Conservation (phyloP, 2,888 invertebrate genomes). For the Drosophila neoperkinsi region DNA sequence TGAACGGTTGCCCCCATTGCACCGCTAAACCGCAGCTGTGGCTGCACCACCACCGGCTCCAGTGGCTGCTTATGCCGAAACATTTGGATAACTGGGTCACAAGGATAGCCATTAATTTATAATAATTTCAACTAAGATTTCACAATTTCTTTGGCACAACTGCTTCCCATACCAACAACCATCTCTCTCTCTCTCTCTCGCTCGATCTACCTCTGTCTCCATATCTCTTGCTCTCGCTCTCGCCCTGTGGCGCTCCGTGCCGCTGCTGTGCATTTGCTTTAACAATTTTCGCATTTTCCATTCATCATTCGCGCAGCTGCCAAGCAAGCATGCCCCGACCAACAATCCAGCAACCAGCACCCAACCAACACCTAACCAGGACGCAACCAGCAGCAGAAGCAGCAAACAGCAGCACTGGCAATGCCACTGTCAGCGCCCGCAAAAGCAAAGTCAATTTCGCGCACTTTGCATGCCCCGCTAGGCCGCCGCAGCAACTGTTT, state of each 20-base stretch:
- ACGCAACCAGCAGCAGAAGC: slow-evolving; percentile 24
- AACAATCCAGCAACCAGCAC: slow-evolving; percentile 1
- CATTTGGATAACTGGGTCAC: slow-evolving; percentile 76
- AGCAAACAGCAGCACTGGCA: slow-evolving; percentile 33
- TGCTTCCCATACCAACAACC: slow-evolving; percentile 1
- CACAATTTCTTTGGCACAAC: slow-evolving; percentile 71
- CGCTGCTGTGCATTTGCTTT: slow-evolving; percentile 56
- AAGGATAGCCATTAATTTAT: slow-evolving; percentile 80
- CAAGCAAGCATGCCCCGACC: slow-evolving; percentile 11
- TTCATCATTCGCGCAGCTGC: slow-evolving; percentile 69
- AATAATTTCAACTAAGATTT: slow-evolving; percentile 82
- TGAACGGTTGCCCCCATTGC: slow-evolving; percentile 33
- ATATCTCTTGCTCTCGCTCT: background rate
- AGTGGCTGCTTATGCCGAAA: slow-evolving; percentile 63
- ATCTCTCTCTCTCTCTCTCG: background rate
- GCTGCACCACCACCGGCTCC: slow-evolving; percentile 23
- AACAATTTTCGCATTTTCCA: slow-evolving; percentile 79
- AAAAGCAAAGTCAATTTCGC: slow-evolving; percentile 81
- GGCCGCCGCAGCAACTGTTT: slow-evolving; percentile 48
- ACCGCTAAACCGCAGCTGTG: slow-evolving; percentile 36
- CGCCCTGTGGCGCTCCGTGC: background rate
- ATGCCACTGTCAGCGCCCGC: slow-evolving; percentile 79
- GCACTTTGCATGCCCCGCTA: slow-evolving; percentile 73
- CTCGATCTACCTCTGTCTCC: background rate
- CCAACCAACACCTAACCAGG: slow-evolving; percentile 19